These are phyloP conservation scores for Tethya wilhelma DNA, from an alignment of 37 sponge, comb jelly and placozoan genomes.

Conservation along the genomic window DNA sequence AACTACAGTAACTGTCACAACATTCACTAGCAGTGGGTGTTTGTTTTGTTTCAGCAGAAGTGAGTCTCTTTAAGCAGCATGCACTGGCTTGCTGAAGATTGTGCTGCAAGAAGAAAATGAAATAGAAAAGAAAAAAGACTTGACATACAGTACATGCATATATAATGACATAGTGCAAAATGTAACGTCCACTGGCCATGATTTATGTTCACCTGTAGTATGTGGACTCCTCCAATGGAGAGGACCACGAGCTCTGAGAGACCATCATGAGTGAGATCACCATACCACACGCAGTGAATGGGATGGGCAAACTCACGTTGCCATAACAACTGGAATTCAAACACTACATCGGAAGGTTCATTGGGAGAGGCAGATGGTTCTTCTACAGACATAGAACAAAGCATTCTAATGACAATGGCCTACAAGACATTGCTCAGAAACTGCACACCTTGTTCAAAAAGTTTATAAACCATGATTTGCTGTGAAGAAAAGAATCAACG, in stretches of 20 bases:
- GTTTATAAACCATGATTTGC: conserved; percentile 53
- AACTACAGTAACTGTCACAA: no score
- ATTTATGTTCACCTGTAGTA: conserved; percentile 61
- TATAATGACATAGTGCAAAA: not conserved
- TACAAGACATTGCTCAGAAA: no score
- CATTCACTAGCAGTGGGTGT: no score
- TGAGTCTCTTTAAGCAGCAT: conserved; percentile 21
- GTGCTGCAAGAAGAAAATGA: conserved; percentile 30
- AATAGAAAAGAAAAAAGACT: not conserved
- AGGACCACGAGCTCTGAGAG: conserved; percentile 65
- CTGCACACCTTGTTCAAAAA: not conserved
- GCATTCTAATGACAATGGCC: not conserved
- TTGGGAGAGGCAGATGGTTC: not conserved
- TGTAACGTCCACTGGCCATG: not conserved
- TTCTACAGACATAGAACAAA: not conserved
- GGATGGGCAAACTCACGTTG: conserved; percentile 62
- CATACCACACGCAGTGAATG: conserved; percentile 70
- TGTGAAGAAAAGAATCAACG: not conserved
- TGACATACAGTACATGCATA: not conserved
- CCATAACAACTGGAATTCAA: conserved; percentile 37
- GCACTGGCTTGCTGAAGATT: conserved; percentile 39
- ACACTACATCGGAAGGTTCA: not conserved
- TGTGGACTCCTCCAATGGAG: conserved; percentile 74
- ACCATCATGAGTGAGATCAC: conserved; percentile 81
- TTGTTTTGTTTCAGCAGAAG: not conserved